These are phyloP conservation scores for Molossus alvarezi DNA, from an alignment of 2,797 vertebrate genomes.

Conservation along the genomic window DNA sequence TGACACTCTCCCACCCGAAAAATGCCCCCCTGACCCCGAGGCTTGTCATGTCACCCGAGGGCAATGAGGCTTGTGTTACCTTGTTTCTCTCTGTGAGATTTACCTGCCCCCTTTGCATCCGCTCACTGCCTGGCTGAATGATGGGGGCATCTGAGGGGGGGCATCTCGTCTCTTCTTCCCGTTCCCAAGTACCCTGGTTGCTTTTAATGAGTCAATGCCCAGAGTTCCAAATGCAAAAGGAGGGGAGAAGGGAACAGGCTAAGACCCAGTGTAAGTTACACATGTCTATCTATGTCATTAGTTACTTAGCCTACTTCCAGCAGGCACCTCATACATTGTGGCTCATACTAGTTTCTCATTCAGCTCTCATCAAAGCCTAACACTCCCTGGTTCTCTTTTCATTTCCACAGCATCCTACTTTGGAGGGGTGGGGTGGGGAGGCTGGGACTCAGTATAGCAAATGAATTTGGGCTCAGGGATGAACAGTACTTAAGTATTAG, in stretches of 20 bases:
- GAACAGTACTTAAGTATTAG: background rate
- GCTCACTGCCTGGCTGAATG: background rate
- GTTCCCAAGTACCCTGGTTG: background rate
- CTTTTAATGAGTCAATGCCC: background rate
- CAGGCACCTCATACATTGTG: fast-evolving
- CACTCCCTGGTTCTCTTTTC: background rate
- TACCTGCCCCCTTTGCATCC: background rate
- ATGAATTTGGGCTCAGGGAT: background rate
- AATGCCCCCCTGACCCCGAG: background rate
- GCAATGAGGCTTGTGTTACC: background rate
- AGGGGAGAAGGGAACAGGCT: background rate
- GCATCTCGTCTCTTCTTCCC: background rate
- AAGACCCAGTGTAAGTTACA: background rate
- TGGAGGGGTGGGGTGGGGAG: background rate
- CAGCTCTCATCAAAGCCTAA: background rate
- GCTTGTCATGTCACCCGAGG: background rate
- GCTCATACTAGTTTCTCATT: background rate
- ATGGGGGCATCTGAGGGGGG: background rate
- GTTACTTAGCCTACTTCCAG: background rate
- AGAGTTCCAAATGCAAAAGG: background rate
- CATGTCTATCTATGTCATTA: background rate
- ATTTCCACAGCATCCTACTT: background rate
- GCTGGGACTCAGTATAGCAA: too few relatives aligned
- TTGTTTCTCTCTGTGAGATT: background rate
- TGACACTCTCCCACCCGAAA: background rate